These are phyloP conservation scores for Campoplex capitator DNA, from an alignment of 2,888 invertebrate species.

Conservation along the genomic window DNA sequence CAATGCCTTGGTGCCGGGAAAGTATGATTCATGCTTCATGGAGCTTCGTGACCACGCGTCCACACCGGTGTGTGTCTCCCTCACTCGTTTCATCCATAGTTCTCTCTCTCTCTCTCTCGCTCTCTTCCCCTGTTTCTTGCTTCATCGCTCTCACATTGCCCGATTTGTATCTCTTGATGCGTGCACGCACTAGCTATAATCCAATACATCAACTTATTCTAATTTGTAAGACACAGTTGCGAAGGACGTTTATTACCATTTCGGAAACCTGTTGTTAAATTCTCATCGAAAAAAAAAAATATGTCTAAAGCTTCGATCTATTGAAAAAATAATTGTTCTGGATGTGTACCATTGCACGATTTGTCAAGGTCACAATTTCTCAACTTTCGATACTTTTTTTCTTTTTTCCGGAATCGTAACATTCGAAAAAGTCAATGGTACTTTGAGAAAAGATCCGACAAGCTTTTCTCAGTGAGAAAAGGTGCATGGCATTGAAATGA, in stretches of 20 bases:
- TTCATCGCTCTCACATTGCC: constrained; percentile 5
- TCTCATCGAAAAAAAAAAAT: background rate
- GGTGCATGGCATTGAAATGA: no score
- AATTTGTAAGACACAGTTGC: background rate
- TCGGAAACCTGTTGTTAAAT: background rate
- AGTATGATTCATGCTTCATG: constrained; percentile 27
- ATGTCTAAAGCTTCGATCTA: background rate
- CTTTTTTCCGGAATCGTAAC: background rate
- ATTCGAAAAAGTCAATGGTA: background rate
- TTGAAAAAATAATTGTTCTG: background rate
- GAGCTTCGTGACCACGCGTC: background rate
- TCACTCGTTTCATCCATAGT: constrained; percentile 11
- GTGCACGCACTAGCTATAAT: constrained; percentile 22
- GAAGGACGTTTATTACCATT: constrained; percentile 23
- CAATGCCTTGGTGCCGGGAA: background rate
- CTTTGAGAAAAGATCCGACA: no score
- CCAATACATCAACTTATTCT: background rate
- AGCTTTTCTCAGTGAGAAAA: no score
- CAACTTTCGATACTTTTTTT: no score
- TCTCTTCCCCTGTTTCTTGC: background rate
- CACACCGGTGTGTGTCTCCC: constrained; percentile 11
- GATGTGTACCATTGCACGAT: background rate
- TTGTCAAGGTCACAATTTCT: background rate
- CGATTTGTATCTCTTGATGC: constrained; percentile 18
- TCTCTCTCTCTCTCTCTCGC: background rate